Evolutionary conservation across 2,797 vertebrate species (phyloP), one percentile per base, ranked within the genome.

Genomic region (Phoebastria nigripes): DNA sequence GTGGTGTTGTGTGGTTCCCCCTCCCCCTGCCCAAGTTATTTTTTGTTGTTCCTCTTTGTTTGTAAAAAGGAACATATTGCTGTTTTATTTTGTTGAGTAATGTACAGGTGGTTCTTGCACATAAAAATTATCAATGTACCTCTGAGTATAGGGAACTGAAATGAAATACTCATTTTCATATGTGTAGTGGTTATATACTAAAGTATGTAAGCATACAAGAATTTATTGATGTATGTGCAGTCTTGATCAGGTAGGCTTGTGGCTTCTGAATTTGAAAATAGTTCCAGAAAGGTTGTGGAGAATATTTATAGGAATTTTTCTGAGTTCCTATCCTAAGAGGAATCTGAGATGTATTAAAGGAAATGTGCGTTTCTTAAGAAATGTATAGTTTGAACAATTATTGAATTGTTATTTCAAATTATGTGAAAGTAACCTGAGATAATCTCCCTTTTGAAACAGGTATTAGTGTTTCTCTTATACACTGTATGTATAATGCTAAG

Each of bases 401-500:
- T 0, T 44, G 25, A 56, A 7, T 51, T 52, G 35, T 55, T 78
- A 41, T n/a, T 80, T 90, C 16, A 46, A 26, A 49, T 61, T 39
- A 31, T 7, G 17, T 46, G 49, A 8, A 18, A 47, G 46, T 41
- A 71, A 74, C 31, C 29, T 22, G 69, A 87, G 46, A 44, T 5
- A 1, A 6, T 78, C 8, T 87, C 5, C 18, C 46, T 33, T 90
- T 79, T 82, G 78, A 66, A 91, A 44, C 3, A 25, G 16, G 15
- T 42, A 16, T 62, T 66, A 17, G 6, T 33, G 46, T 89, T 76
- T 84, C 11, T 70, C 2, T 52, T 13, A 0, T 0, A 3, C 4
- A 0, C 15, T 31, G 10, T 9, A 8, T 31, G 25, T 51, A 0
- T 17, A 59, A 13, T 9, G 41, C 46, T 46, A 6, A 41, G 51